phyloP scores from a whole-genome alignment of 2,797 vertebrate genomes.

The Champsocephalus gunnari region DNA sequence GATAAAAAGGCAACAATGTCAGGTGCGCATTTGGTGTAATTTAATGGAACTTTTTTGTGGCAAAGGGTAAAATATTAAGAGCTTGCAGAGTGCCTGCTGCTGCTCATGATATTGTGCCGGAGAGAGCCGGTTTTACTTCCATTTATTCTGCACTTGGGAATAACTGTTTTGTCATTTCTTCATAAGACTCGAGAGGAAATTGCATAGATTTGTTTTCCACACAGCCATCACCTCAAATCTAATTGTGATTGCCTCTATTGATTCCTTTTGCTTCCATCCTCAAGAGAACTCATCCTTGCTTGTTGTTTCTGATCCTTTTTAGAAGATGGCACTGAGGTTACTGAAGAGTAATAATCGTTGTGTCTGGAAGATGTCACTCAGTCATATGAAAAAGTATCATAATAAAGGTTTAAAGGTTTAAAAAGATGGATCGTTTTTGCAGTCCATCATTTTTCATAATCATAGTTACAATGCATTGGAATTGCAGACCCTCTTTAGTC shows the following conservation, averaged over 20 bases:
- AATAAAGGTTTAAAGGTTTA: constrained; percentile 10
- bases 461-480: background rate
- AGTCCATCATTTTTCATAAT: background rate
- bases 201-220: constrained; percentile 64
- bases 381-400: background rate
- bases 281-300: constrained; percentile 30
- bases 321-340: constrained; percentile 26
- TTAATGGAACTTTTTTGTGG: constrained; percentile 32
- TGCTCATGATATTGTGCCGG: background rate
- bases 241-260: constrained; percentile 59
- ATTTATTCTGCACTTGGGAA: constrained; percentile 36
- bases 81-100: background rate
- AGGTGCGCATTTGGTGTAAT: constrained; percentile 33
- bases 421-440: constrained; percentile 7
- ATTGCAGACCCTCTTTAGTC: background rate
- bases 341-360: constrained; percentile 17
- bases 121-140: constrained; percentile 19
- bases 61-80: constrained; percentile 33
- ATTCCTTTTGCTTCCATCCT: constrained; percentile 48
- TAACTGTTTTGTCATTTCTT: constrained; percentile 46
- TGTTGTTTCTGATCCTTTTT: constrained; percentile 33
- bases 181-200: constrained; percentile 45
- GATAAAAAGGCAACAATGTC: constrained; percentile 41
- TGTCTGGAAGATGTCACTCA: constrained; percentile 31
- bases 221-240: constrained; percentile 45